These are phyloP conservation scores for Corvus moneduloides DNA, from an alignment of 2,113 vertebrate genomes.

Conservation along the genomic window DNA sequence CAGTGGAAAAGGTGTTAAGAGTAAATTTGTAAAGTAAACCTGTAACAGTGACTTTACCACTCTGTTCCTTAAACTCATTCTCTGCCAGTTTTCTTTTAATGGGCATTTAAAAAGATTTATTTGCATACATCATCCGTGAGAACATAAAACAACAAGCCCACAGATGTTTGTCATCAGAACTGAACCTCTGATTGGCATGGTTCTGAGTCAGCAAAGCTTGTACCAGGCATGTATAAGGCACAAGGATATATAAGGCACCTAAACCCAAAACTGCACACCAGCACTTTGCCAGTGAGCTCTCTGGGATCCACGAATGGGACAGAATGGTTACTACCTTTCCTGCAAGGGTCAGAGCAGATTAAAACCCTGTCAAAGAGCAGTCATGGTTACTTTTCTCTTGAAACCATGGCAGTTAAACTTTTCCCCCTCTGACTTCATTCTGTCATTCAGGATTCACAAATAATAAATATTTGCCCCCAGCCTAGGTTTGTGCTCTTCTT, in stretches of 20 bases:
- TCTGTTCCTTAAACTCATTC: neutral
- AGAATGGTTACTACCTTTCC: neutral
- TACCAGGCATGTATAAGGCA: neutral
- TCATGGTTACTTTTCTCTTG: neutral
- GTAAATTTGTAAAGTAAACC: neutral
- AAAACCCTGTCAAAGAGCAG: neutral
- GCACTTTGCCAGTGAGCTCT: neutral
- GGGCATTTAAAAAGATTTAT: neutral
- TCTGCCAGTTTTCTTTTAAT: neutral
- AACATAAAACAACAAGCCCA: neutral
- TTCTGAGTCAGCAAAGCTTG: neutral
- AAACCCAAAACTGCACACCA: neutral
- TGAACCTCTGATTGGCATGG: neutral
- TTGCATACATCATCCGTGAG: neutral
- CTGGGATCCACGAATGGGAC: neutral
- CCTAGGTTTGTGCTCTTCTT: neutral
- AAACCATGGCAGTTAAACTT: neutral
- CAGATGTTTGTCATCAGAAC: neutral
- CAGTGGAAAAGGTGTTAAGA: neutral
- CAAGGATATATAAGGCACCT: neutral
- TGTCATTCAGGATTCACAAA: neutral
- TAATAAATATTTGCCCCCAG: neutral
- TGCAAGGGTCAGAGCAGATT: neutral
- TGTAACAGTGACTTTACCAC: neutral
- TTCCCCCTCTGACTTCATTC: neutral